Evolutionary conservation across 2,888 invertebrate species (phyloP).

Genomic region (Agriopis aurantiaria): DNA sequence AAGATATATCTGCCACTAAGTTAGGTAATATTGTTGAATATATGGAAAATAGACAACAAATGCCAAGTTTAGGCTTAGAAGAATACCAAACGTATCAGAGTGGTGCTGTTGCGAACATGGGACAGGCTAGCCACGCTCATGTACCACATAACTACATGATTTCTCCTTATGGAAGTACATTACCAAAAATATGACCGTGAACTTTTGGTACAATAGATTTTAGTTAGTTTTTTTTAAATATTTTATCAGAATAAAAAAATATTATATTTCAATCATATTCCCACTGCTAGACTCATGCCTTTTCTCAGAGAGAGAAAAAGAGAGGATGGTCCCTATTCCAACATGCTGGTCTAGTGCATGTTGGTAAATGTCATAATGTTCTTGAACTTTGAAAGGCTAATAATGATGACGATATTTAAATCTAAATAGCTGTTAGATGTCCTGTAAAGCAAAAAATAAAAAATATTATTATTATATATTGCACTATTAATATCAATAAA

Average conservation of each 20-base stretch:
- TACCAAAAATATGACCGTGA: conserved; percentile 68
- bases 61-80: conserved; percentile 49
- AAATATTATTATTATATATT: no score
- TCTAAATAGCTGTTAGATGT: no score
- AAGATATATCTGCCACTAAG: conserved; percentile 68
- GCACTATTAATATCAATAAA: conserved; percentile 13
- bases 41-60: conserved; percentile 64
- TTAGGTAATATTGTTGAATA: conserved; percentile 66
- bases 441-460: no score
- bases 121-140: conserved; percentile 55
- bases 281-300: no score
- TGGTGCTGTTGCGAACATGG: conserved; percentile 56
- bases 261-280: neutral
- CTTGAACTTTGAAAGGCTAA: no score
- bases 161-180: conserved; percentile 63
- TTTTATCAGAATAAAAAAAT: neutral
- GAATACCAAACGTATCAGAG: conserved; percentile 69
- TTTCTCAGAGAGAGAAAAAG: no score
- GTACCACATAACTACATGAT: conserved; percentile 65
- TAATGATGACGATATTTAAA: no score
- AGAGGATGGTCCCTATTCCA: no score
- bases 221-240: neutral
- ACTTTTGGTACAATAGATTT: neutral
- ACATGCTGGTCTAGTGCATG: no score
- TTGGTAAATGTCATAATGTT: no score